phyloP scores from a whole-genome alignment of 1,140 invertebrate species.

The Drosophila sproati region DNA sequence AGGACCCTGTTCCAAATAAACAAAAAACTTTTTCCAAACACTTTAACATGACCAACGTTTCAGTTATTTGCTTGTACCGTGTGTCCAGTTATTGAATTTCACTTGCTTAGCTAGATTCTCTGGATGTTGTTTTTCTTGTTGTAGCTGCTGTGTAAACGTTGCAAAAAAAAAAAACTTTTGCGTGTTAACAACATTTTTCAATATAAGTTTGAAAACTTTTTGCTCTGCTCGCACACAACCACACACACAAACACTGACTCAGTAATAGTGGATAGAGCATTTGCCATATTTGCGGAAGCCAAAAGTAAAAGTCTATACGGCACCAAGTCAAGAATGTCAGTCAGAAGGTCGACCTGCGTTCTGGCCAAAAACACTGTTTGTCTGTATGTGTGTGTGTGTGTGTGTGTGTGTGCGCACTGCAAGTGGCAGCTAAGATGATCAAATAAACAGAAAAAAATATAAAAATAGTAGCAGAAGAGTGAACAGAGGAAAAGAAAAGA shows the following conservation, averaged over 20 bases:
- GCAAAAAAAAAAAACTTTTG: constrained; percentile 79
- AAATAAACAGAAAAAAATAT: constrained; percentile 62
- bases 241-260: constrained; percentile 37
- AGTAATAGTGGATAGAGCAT: constrained; percentile 3
- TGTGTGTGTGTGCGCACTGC: constrained; percentile 50
- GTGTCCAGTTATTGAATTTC: constrained; percentile 81
- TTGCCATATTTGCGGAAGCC: constrained; percentile 67
- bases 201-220: constrained; percentile 82
- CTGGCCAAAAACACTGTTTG: constrained; percentile 52
- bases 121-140: constrained; percentile 32
- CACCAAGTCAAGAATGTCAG: constrained; percentile 78
- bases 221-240: constrained; percentile 43
- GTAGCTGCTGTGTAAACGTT: constrained; percentile 73
- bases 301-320: constrained; percentile 81
- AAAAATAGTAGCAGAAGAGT: neutral
- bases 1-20: neutral
- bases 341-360: constrained; percentile 58
- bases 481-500: neutral
- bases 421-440: constrained; percentile 83
- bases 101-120: constrained; percentile 77
- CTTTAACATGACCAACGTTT: constrained; percentile 75
- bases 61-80: constrained; percentile 72
- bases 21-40: constrained; percentile 58
- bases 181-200: constrained; percentile 83
- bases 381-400: constrained; percentile 44